Percentiles rank a stretch among this genome's conserved stretches.
Evolutionary conservation across 2,888 invertebrate species (phyloP).

Genomic region (Rhingia campestris): DNA sequence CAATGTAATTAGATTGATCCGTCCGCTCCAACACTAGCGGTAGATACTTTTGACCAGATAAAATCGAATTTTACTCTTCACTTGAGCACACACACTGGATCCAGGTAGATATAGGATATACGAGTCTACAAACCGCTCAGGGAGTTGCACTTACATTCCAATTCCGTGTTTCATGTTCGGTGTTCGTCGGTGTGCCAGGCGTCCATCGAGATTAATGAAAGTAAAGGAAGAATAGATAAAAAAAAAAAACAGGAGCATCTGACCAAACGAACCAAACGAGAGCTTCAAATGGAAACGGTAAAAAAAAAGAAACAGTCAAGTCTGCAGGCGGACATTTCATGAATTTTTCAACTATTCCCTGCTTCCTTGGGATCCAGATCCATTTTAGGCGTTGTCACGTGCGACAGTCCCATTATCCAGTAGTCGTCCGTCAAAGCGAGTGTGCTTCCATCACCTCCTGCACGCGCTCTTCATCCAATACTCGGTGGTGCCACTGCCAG

Average conservation of each 20-base stretch:
- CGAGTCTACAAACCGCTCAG: constrained; percentile 1
- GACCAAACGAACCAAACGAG: constrained; percentile 8
- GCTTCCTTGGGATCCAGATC: constrained; percentile 28
- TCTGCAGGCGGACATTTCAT: constrained; percentile 52
- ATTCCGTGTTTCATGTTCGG: constrained; percentile 26
- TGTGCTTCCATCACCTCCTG: constrained; percentile 59
- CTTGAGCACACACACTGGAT: constrained; percentile 16
- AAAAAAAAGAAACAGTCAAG: constrained; percentile 27
- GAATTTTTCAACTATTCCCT: constrained; percentile 62
- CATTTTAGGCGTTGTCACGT: constrained; percentile 73
- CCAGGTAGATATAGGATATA: neutral
- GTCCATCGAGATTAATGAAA: constrained; percentile 55
- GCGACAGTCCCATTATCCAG: constrained; percentile 69
- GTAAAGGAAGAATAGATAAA: constrained; percentile 38
- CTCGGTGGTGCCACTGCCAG: neutral
- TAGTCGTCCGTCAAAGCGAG: constrained; percentile 58
- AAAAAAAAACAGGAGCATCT: neutral
- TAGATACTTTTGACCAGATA: constrained; percentile 52
- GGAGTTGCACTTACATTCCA: constrained; percentile 44
- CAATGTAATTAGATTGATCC: constrained; percentile 41
- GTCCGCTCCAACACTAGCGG: constrained; percentile 35
- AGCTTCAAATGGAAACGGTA: constrained; percentile 46
- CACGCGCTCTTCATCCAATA: constrained; percentile 33
- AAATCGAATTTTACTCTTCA: constrained; percentile 60
- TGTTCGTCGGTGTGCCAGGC: constrained; percentile 15